Evolutionary conservation across 2,888 invertebrate species (phyloP), one percentile per base, ranked within the genome.

Genomic region (Nycteola revayana): DNA sequence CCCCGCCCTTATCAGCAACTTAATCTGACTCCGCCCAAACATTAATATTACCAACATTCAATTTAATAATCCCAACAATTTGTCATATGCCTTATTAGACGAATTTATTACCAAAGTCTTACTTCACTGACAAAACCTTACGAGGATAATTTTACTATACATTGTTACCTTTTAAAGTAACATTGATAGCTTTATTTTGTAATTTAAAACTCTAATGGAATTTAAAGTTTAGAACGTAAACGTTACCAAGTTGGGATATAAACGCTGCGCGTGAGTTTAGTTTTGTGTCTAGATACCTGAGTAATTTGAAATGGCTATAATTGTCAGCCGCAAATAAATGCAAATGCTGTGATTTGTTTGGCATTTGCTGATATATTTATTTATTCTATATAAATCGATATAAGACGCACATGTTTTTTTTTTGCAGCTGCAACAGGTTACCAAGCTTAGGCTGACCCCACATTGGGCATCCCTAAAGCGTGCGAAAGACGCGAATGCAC

Each of bases 41-140:
- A 45, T 71, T 49, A 68, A 65, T 75, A 77, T 76, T 70, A 14
- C 14, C 3, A 14, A 14, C 65, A 62, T 72, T 58, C 58, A 51
- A 49, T 47, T 55, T 31, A 61, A 53, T 47, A 66, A 75, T 75
- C 70, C 70, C 43, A 51, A 65, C 75, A 72, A 81, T 80, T 80
- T 79, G 78, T 79, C 77, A 45, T 41, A 46, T 48, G 33, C 64
- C 64, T 57, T 70, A 63, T 65, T 62, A 60, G 52, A 62, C 35
- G 46, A 59, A 77, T 78, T 77, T 78, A 80, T 75, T 49, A 49
- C 54, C 39, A 38, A 14, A 14, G 5, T 14, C 2, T 14, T 14
- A 14, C 14, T 14, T 14, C 2, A 5, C 14, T 2, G 14, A 14
- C 14, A 3, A 14, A 14, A 25, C 64, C 66, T 38, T 66, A 65